Percentiles rank a stretch among this genome's conserved stretches.
Conservation (phyloP, 2,113 vertebrate genomes). For the Mobula hypostoma region DNA sequence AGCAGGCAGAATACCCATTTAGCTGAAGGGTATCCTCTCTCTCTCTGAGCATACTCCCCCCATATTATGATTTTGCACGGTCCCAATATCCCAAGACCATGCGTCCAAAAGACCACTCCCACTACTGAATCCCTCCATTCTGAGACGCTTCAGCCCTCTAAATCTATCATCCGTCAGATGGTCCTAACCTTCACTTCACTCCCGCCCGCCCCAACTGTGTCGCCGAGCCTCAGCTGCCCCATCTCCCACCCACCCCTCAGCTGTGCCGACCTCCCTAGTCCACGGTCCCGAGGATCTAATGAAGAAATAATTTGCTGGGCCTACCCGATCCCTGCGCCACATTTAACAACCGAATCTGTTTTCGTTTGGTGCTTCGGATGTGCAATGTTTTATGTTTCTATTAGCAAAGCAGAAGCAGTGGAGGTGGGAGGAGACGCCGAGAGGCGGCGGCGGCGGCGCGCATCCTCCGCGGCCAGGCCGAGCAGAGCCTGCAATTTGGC, state of each 20-base stretch:
- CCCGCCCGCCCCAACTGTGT: not conserved
- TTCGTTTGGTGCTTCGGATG: not conserved
- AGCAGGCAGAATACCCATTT: no score
- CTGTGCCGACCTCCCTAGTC: not conserved
- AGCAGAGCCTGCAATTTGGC: not conserved
- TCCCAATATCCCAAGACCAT: no score
- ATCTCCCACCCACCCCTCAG: not conserved
- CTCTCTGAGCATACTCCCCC: no score
- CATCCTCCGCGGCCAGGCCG: no score
- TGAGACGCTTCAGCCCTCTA: not conserved
- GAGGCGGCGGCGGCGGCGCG: no score
- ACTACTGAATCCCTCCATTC: not conserved
- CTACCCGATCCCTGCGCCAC: no score
- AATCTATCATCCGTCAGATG: not conserved
- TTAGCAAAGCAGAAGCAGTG: not conserved
- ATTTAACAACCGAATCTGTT: no score
- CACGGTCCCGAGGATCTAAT: not conserved
- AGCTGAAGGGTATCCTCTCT: no score
- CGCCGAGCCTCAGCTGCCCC: not conserved
- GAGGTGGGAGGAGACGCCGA: no score
- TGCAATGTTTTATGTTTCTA: not conserved
- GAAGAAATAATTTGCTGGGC: no score
- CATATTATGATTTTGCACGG: no score
- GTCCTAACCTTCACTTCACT: rapidly evolving
- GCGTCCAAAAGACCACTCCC: no score